These are phyloP conservation scores for Heliangelus exortis DNA, from an alignment of 2,797 vertebrate species.

Conservation along the genomic window DNA sequence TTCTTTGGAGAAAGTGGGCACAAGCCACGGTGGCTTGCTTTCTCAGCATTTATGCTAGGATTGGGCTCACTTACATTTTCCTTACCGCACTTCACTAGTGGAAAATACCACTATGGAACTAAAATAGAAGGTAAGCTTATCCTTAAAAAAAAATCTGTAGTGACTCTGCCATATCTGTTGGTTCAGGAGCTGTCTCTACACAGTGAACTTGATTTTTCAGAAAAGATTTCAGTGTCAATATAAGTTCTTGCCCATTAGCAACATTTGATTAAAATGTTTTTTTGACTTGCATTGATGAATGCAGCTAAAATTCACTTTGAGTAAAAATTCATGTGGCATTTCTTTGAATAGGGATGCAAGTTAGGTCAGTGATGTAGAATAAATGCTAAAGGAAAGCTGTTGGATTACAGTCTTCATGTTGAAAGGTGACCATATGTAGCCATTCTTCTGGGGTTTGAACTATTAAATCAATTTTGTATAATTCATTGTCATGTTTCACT, in stretches of 20 bases:
- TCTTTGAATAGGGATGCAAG: background rate
- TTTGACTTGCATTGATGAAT: background rate
- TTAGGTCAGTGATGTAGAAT: background rate
- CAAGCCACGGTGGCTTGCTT: slow-evolving; percentile 83
- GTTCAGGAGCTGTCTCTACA: background rate
- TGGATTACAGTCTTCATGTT: background rate
- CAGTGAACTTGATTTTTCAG: background rate
- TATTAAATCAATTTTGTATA: background rate
- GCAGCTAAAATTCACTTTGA: background rate
- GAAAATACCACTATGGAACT: slow-evolving; percentile 73
- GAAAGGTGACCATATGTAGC: background rate
- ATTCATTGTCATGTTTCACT: background rate
- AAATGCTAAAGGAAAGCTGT: background rate
- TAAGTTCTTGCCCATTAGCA: background rate
- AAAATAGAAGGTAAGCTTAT: slow-evolving; percentile 77
- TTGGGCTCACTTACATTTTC: slow-evolving; percentile 79
- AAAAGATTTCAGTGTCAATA: background rate
- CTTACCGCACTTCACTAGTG: slow-evolving; percentile 79
- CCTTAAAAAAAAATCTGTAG: background rate
- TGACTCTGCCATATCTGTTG: rapidly evolving
- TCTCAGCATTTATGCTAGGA: slow-evolving; percentile 82
- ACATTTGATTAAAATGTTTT: background rate
- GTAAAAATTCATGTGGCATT: background rate
- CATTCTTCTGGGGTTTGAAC: background rate
- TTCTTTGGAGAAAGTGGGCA: slow-evolving; percentile 83